phyloP scores from a whole-genome alignment of 2,797 vertebrate species.

The Xerus rutilus region DNA sequence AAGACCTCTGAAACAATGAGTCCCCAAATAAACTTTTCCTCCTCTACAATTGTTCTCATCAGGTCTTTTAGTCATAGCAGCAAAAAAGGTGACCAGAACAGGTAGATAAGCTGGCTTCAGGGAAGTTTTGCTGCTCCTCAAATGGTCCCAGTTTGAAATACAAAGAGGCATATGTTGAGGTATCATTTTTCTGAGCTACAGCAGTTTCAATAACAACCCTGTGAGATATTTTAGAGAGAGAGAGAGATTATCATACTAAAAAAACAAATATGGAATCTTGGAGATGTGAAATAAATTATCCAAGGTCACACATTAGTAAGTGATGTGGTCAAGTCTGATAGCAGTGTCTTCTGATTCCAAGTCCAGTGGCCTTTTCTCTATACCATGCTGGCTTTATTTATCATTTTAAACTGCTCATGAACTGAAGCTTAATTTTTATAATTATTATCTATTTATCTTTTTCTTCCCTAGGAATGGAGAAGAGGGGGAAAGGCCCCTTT shows the following conservation, averaged over 20 bases:
- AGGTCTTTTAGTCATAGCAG: too few species aligned
- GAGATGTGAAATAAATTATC: background rate
- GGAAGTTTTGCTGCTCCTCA: background rate
- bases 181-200: background rate
- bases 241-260: background rate
- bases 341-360: background rate
- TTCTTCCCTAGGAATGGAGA: background rate
- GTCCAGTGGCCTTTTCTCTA: background rate
- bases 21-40: too few species aligned
- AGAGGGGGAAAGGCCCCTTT: background rate
- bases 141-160: background rate
- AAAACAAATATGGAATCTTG: background rate
- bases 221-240: background rate
- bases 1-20: too few species aligned
- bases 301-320: background rate
- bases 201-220: background rate
- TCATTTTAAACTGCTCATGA: background rate
- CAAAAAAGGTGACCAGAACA: too few species aligned
- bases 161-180: background rate
- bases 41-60: too few species aligned
- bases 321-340: background rate
- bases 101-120: background rate
- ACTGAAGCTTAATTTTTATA: background rate
- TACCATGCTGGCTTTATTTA: background rate
- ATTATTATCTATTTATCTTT: background rate